Evolutionary conservation across 2,797 vertebrate species (phyloP).

Genomic region (Pempheris klunzingeri): DNA sequence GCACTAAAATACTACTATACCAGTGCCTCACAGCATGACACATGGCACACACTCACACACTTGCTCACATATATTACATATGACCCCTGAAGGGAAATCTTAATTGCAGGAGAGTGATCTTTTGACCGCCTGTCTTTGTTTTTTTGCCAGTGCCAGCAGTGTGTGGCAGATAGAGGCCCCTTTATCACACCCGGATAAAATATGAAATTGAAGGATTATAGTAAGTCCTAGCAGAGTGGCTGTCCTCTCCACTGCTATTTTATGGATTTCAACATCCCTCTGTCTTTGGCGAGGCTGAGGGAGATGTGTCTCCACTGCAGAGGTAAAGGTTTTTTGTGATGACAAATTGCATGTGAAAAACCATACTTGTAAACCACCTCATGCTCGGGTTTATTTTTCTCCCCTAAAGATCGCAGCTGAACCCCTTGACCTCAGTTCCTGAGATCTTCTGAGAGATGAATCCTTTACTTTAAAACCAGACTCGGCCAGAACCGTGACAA

Average conservation of each 20-base stretch:
- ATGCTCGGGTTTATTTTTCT: not conserved
- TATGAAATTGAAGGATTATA: constrained; percentile 79
- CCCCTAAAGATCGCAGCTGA: not conserved
- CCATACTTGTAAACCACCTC: constrained; percentile 7
- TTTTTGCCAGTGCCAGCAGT: constrained; percentile 55
- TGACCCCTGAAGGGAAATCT: constrained; percentile 68
- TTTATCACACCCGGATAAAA: constrained; percentile 61
- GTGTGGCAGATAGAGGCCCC: constrained; percentile 55
- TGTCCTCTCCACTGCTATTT: constrained; percentile 52
- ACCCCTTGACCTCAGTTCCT: constrained; percentile 21
- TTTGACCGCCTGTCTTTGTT: constrained; percentile 70
- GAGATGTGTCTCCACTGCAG: constrained; percentile 23
- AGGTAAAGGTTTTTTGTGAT: constrained; percentile 23
- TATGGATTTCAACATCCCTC: constrained; percentile 49
- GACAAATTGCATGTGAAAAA: not conserved
- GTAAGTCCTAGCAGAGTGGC: constrained; percentile 61
- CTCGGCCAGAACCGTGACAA: constrained; percentile 37
- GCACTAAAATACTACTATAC: constrained; percentile 8
- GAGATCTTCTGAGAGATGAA: constrained; percentile 21
- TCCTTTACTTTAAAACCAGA: constrained; percentile 28
- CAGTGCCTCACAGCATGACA: constrained; percentile 17
- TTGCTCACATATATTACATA: constrained; percentile 50
- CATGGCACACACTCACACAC: constrained; percentile 32
- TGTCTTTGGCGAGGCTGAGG: constrained; percentile 21
- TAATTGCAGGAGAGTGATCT: constrained; percentile 73